Base-by-base conservation (phyloP, 2,113 vertebrate species). In the Blennius ocellaris region DNA sequence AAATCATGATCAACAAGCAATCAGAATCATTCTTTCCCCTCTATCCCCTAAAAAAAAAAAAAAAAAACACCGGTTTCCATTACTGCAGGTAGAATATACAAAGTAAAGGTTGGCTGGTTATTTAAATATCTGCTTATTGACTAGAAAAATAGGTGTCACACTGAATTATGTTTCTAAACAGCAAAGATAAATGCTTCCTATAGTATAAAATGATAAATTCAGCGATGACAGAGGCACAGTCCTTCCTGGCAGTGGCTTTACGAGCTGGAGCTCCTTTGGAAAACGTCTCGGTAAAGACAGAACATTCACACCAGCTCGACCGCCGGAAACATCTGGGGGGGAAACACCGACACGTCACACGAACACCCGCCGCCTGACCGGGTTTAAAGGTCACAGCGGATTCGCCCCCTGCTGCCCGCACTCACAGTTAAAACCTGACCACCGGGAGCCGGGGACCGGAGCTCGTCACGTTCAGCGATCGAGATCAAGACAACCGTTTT, bases 401-500 rank as follows among this genome's bases (percentile, higher is more conserved):
- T 30, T 30, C 30, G 1, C 8, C 30, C 41, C 8, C 21, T 14
- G 8, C 30, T 37, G 7, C 3, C 14, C 72, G 10, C 44, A 73
- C 59, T 54, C 69, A 6, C 68, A 30, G 39, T 49, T 49, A 50
- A 60, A 15, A 81, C 55, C 5, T 40, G 3, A 65, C 17, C 43
- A 65, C 17, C 43, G 37, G 11, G 53, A 39, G 71, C n/a, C 17
- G 38, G 5, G 1, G 38, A 62, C 53, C 65, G 49, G 73, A 67
- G 73, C 51, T 8, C 47, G 30, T 3, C 21, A 30, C 4, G 21
- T 30, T 30, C 21, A 30, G 21, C n/a, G n/a, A n/a, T n/a, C n/a
- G 57, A 66, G 53, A 69, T 50, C 47, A 92, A 86, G 90, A 90
- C 90, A 90, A 90, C 87, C 88, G 86, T 88, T 92, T 93, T 91